Conservation (phyloP, 2,113 vertebrate genomes). For the Eulacestoma nigropectus region DNA sequence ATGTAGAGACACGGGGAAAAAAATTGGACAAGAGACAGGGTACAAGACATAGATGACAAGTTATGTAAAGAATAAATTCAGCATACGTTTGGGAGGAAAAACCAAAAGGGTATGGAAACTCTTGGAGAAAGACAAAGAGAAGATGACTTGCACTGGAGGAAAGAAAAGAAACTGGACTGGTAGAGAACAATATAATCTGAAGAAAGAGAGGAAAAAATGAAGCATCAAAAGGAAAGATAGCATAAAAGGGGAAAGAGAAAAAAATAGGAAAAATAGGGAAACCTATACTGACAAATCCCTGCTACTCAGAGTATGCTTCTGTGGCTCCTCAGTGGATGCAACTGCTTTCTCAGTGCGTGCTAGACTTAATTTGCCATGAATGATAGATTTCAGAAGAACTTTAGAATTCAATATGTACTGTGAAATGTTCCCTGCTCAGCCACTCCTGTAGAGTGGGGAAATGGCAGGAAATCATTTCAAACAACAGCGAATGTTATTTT, state of each 20-base stretch:
- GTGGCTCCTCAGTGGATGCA: not conserved
- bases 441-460: not conserved
- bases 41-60: not conserved
- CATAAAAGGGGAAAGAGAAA: not conserved
- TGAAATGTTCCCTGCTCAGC: constrained; percentile 31
- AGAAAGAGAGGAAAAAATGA: not conserved
- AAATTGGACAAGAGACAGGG: not conserved
- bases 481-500: constrained; percentile 19
- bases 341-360: not conserved
- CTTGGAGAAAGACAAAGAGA: not conserved
- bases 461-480: constrained; percentile 20
- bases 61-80: not conserved
- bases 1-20: not conserved
- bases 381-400: constrained; percentile 40
- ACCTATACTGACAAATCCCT: not conserved
- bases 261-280: not conserved
- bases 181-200: not conserved
- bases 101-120: not conserved
- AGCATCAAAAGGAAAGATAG: not conserved
- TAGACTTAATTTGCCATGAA: constrained; percentile 26
- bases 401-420: not conserved
- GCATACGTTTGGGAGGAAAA: not conserved
- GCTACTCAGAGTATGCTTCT: not conserved
- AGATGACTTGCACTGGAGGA: not conserved
- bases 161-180: not conserved